These are phyloP conservation scores for Cantharis rufa DNA, from an alignment of 2,888 invertebrate species.

Conservation along the genomic window DNA sequence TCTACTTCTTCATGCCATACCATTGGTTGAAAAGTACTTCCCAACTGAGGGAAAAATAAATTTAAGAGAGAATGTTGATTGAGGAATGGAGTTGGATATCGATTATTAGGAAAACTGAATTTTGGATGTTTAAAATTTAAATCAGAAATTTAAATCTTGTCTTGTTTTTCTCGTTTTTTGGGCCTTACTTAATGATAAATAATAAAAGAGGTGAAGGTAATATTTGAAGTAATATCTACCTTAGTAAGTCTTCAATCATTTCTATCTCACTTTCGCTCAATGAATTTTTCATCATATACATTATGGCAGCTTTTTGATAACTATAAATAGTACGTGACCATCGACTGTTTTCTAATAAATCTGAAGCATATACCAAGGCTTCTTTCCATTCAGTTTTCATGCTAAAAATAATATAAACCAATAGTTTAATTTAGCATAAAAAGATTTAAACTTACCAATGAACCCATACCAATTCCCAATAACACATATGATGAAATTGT, in stretches of 20 bases:
- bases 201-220: too few species aligned
- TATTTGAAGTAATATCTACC: too few species aligned
- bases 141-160: too few species aligned
- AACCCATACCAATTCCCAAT: constrained; percentile 94
- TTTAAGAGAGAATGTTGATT: too few species aligned
- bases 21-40: too few species aligned
- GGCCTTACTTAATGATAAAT: too few species aligned
- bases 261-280: constrained; percentile 58
- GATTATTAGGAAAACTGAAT: too few species aligned
- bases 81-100: too few species aligned
- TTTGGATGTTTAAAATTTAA: too few species aligned
- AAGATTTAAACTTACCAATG: constrained; percentile 65
- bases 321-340: constrained; percentile 94
- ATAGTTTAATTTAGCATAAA: background rate
- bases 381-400: constrained; percentile 76
- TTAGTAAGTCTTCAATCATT: constrained; percentile 69
- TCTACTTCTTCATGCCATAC: too few species aligned
- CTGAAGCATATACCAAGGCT: constrained; percentile 72
- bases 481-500: constrained; percentile 91
- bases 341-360: constrained; percentile 75
- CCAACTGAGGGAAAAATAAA: too few species aligned
- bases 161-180: too few species aligned
- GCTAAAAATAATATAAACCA: constrained; percentile 52
- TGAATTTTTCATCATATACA: constrained; percentile 71
- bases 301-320: constrained; percentile 84